A percentile compares a stretch with the other conserved stretches of the same genome.
phyloP scores from a whole-genome alignment of 2,797 vertebrate genomes.

The Pangasius macronema region DNA sequence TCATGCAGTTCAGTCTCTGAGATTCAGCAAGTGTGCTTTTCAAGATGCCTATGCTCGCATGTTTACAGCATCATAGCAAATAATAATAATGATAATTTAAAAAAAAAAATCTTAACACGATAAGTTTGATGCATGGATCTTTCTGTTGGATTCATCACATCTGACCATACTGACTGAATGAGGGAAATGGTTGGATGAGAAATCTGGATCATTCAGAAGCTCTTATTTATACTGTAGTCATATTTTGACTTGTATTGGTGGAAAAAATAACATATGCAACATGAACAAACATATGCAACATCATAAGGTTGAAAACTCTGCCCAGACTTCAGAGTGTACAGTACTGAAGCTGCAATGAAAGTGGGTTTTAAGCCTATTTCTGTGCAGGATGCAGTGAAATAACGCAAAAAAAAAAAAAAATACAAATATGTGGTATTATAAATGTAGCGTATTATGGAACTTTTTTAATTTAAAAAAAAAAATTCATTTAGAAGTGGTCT shows the following conservation, averaged over 20 bases:
- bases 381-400: conserved; percentile 3
- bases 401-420: no score
- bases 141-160: not conserved
- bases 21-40: conserved; percentile 11
- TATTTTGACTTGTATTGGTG: not conserved
- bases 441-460: not conserved
- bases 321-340: not conserved
- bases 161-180: not conserved
- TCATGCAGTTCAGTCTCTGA: not conserved
- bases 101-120: not conserved
- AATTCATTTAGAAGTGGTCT: no score
- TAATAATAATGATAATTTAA: not conserved
- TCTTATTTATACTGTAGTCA: not conserved
- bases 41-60: not conserved
- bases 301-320: not conserved
- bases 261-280: no score
- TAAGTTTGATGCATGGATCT: not conserved
- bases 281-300: not conserved
- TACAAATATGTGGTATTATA: not conserved
- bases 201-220: not conserved
- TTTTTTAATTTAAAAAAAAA: not conserved
- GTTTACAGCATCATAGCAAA: not conserved
- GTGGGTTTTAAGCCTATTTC: not conserved
- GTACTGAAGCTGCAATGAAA: not conserved
- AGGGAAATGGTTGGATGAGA: not conserved